Evolutionary conservation across 2,888 invertebrate genomes (phyloP).

Genomic region (Morpho deidamia): DNA sequence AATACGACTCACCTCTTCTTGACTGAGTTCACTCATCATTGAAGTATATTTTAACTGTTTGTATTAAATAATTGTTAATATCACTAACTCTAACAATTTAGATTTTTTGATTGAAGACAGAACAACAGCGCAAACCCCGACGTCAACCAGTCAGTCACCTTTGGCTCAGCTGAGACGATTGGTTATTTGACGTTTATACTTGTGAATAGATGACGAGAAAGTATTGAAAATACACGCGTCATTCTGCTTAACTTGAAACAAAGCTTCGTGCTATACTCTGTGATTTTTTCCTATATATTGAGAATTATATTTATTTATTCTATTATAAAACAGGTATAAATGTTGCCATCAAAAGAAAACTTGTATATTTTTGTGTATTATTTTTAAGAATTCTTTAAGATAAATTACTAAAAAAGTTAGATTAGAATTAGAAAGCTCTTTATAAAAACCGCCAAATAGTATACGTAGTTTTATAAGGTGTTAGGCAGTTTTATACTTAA

Average conservation of each 20-base stretch:
- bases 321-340: too few relatives aligned
- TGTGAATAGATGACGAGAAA: constrained; percentile 63
- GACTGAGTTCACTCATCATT: constrained; percentile 90
- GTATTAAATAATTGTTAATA: constrained; percentile 11
- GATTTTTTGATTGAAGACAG: constrained; percentile 47
- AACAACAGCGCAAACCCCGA: constrained; percentile 61
- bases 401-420: too few relatives aligned
- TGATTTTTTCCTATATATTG: neutral
- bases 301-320: too few relatives aligned
- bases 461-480: too few relatives aligned
- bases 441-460: too few relatives aligned
- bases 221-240: constrained; percentile 77
- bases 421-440: too few relatives aligned
- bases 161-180: constrained; percentile 61
- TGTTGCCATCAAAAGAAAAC: too few relatives aligned
- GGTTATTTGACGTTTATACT: constrained; percentile 60
- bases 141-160: constrained; percentile 74
- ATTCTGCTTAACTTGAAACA: constrained; percentile 38
- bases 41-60: constrained; percentile 37
- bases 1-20: constrained; percentile 88
- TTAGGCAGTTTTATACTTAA: too few relatives aligned
- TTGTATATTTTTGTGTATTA: too few relatives aligned
- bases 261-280: neutral
- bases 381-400: too few relatives aligned
- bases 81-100: constrained; percentile 47